Evolutionary conservation across 92 coral and sea anemone genomes (phyloP).

Genomic region (Parazoanthus swiftii): DNA sequence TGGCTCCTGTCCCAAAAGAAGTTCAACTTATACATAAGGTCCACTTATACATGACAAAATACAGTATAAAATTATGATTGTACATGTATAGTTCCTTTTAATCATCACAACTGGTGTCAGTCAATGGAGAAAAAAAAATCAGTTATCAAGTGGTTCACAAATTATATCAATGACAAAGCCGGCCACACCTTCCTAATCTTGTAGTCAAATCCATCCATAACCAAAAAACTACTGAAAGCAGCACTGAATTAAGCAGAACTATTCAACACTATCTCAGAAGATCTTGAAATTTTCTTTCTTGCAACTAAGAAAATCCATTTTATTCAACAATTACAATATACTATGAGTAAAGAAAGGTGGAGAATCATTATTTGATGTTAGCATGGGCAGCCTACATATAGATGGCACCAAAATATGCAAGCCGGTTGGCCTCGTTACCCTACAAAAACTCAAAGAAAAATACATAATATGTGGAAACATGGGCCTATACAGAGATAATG

Average conservation of each 20-base stretch:
- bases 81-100: no score
- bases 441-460: conserved; percentile 1
- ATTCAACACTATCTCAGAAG: conserved; percentile 30
- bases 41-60: no score
- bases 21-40: no score
- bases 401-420: conserved; percentile 53
- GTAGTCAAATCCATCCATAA: conserved; percentile 39
- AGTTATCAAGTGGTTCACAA: conserved; percentile 51
- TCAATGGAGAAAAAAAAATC: conserved; percentile 48
- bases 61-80: no score
- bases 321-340: conserved; percentile 35
- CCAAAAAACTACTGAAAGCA: conserved; percentile 38
- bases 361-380: conserved; percentile 17
- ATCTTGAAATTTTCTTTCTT: conserved; percentile 44
- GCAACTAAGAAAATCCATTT: conserved; percentile 45
- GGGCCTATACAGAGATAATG: neutral
- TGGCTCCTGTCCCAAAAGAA: no score
- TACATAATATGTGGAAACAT: neutral
- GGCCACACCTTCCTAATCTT: conserved; percentile 34
- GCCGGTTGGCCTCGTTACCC: conserved; percentile 9
- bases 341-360: conserved; percentile 26
- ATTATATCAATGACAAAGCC: conserved; percentile 34
- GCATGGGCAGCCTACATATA: conserved; percentile 17
- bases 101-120: conserved; percentile 18
- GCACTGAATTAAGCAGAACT: conserved; percentile 30